phyloP scores from a whole-genome alignment of 2,888 invertebrate species.

The Thelaira solivaga region DNA sequence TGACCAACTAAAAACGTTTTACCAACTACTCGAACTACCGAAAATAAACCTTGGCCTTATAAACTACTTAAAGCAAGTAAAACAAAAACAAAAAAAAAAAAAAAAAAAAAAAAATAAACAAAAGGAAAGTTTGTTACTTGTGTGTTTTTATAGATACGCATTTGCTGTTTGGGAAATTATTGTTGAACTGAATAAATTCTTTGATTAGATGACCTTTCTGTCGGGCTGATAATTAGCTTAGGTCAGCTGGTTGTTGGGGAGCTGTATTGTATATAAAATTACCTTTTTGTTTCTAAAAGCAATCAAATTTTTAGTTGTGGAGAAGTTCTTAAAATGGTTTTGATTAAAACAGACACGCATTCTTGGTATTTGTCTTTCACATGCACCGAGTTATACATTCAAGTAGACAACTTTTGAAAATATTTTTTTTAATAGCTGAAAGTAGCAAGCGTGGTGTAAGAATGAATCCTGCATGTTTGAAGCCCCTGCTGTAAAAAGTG shows the following conservation, averaged over 20 bases:
- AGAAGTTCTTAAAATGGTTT: no score
- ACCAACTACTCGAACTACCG: not conserved
- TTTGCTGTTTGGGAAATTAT: not conserved
- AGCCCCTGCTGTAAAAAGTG: no score
- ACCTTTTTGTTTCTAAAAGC: no score
- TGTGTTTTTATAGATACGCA: not conserved
- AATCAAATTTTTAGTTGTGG: no score
- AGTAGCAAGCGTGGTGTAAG: no score
- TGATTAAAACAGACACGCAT: no score
- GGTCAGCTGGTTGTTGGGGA: not conserved
- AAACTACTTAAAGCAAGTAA: constrained; percentile 38
- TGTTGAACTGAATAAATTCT: not conserved
- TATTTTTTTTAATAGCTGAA: no score
- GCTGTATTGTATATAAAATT: not conserved
- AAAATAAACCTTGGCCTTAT: constrained; percentile 48
- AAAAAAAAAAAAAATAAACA: not conserved
- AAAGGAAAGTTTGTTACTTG: not conserved
- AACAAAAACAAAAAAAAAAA: not conserved
- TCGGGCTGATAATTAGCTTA: not conserved
- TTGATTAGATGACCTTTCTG: not conserved
- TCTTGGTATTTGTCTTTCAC: no score
- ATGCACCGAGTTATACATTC: no score
- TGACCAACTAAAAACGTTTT: constrained; percentile 17
- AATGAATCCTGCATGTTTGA: no score
- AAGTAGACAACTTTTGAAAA: no score